Evolutionary conservation across 2,888 invertebrate genomes (phyloP).

Genomic region (Caenorhabditis sp.): DNA sequence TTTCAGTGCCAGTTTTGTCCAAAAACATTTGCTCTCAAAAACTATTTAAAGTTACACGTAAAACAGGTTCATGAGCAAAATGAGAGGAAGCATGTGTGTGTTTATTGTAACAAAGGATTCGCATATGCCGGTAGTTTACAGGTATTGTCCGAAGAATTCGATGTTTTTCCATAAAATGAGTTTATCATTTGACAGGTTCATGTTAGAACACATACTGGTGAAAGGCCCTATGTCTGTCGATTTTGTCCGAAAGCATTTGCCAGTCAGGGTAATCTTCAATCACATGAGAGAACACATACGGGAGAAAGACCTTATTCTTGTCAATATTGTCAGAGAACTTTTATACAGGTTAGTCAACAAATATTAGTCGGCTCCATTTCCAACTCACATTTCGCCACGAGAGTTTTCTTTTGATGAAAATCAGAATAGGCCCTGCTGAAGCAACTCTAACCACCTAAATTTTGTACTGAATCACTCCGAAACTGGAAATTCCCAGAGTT

Average conservation of each 20-base stretch:
- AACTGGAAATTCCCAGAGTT: no score
- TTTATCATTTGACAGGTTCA: constrained; percentile 61
- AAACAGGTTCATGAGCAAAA: constrained; percentile 69
- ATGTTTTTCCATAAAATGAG: background rate
- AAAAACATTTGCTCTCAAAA: constrained; percentile 70
- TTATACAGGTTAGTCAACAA: constrained; percentile 63
- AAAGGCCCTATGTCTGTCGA: constrained; percentile 66
- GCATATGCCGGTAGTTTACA: constrained; percentile 70
- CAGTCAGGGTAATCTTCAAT: constrained; percentile 70
- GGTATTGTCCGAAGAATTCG: constrained; percentile 27
- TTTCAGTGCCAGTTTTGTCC: constrained; percentile 67
- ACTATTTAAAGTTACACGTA: constrained; percentile 70
- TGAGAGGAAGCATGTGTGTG: constrained; percentile 66
- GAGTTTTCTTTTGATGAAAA: background rate
- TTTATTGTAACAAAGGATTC: constrained; percentile 66
- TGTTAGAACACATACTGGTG: constrained; percentile 70
- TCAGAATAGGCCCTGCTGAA: background rate
- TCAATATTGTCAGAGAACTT: constrained; percentile 58
- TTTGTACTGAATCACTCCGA: no score
- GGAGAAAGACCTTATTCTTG: constrained; percentile 68
- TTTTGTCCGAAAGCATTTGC: constrained; percentile 70
- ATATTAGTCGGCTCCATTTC: no score
- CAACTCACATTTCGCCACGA: background rate
- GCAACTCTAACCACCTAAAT: no score
- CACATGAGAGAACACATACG: constrained; percentile 69